Base-by-base conservation (phyloP, 2,797 vertebrate genomes). In the Cottoperca gobio region DNA sequence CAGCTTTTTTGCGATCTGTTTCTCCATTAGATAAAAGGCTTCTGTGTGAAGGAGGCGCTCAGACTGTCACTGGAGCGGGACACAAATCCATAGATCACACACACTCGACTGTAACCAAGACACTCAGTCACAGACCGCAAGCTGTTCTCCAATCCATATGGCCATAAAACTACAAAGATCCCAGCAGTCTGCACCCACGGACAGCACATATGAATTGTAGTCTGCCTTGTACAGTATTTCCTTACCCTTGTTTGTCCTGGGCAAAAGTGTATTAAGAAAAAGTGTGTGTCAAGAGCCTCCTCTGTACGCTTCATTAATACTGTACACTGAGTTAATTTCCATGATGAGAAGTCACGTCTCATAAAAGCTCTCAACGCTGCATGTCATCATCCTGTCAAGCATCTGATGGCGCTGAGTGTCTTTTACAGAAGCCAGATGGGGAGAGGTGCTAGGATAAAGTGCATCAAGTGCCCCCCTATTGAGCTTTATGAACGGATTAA, bases 401-500 rank as follows among this genome's bases (percentile, higher is more conserved):
- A n/a, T 88, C 73, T 74, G 87, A 86, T 74, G 70, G 86, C 69
- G 53, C 65, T 57, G 83, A 91, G 88, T 85, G 90, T 86, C 75
- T 84, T 78, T 91, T 90, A 90, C 82, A 85, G 82, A 86, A 92
- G 83, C 90, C 90, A 93, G 89, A 92, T 90, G 89, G 88, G 73
- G 60, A 83, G 75, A 83, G 82, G 85, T 82, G 83, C 80, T 26
- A 54, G 85, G 85, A 86, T 86, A 90, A 77, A 82, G 87, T 87
- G 88, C 89, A 90, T 87, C 86, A 91, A 91, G 90, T 87, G 84
- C 85, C 86, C 87, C 84, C 86, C 91, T 83, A 74, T 89, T 88
- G 90, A 92, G 89, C 90, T 87, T 82, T 78, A 84, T 82, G 78
- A 82, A 91, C 48, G 91, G 93, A 94, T 94, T 93, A 93, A 91